phyloP scores from a whole-genome alignment of 2,888 invertebrate species.

The Sabatieria punctata region DNA sequence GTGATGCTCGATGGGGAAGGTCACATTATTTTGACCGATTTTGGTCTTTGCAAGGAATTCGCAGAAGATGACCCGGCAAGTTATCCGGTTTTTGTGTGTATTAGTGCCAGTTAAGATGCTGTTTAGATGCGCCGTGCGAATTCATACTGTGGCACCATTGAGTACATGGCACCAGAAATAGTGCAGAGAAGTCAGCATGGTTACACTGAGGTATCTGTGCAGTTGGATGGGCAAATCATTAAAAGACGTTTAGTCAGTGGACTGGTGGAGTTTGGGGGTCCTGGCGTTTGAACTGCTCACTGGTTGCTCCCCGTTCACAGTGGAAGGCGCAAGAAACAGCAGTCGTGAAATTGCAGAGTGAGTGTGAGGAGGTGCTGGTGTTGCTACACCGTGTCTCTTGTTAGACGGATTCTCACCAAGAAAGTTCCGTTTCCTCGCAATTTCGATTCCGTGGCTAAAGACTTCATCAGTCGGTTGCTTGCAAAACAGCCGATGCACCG shows the following conservation, averaged over 20 bases:
- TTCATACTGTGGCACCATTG: constrained; percentile 94
- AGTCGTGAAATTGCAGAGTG: constrained; percentile 77
- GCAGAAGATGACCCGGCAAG: constrained; percentile 45
- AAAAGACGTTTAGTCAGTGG: constrained; percentile 57
- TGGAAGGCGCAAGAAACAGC: constrained; percentile 77
- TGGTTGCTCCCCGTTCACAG: constrained; percentile 90
- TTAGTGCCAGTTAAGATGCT: neutral
- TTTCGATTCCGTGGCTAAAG: constrained; percentile 53
- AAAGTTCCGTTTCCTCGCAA: constrained; percentile 73
- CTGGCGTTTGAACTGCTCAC: constrained; percentile 86
- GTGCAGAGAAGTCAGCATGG: neutral
- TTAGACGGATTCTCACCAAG: constrained; percentile 61
- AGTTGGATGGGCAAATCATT: constrained; percentile 2
- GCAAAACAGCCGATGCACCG: constrained; percentile 74
- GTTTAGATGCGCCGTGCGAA: constrained; percentile 59
- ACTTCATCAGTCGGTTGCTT: constrained; percentile 61
- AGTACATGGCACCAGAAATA: constrained; percentile 74
- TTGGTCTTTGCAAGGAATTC: constrained; percentile 89
- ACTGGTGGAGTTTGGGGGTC: constrained; percentile 98
- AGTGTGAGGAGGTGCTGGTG: constrained; percentile 9
- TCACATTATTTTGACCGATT: constrained; percentile 89
- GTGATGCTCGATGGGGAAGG: constrained; percentile 81
- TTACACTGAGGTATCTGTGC: neutral
- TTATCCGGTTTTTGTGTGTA: neutral
- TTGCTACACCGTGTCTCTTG: constrained; percentile 9